Evolutionary conservation across 1,140 invertebrate genomes (phyloP), one percentile per base, ranked within the genome.

Genomic region (Papilio glaucus): DNA sequence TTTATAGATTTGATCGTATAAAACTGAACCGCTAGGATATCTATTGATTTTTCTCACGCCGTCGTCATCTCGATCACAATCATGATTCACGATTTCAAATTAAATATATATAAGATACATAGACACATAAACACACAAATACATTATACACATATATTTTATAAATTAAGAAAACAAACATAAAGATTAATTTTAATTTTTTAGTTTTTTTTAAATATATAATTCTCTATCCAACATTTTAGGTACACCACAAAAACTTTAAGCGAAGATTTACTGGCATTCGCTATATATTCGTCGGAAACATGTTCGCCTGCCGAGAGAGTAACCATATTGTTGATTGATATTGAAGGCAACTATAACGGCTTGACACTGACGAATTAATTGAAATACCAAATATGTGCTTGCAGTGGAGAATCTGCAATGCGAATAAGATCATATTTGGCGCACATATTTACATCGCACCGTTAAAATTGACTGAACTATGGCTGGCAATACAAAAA

Each of bases 361-460:
- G 49, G 49, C 49, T 57, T 21, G 49, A 57, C 49, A 57, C 21
- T 57, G 49, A 57, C 49, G 21, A 24, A 57, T 57, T 57, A 57
- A 57, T 57, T 57, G 49, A 24, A 57, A 57, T 57, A 57, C 49
- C 49, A 57, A 57, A 57, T 57, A 57, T 9, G 21, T 57, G 49
- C 21, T 21, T 57, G 49, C 49, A 57, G 49, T 21, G 24, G 9
- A 57, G 18, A 57, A 57, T 57, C 49, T 57, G 49, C 49, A 57
- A 57, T 57, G 49, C 49, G 49, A 57, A 57, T 57, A 21, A 57
- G 49, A 57, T 15, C 49, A 21, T 18, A 18, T 49, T 49, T 49
- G 45, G 12, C 18, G 49, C 21, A 57, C 9, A 57, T 24, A 57
- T 57, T 57, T 57, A 57, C 49, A 57, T 57, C 18, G 12, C 10